A percentile compares a stretch with the other conserved stretches of the same genome.
Conservation (phyloP, 2,113 vertebrate genomes). For the Anhinga anhinga region DNA sequence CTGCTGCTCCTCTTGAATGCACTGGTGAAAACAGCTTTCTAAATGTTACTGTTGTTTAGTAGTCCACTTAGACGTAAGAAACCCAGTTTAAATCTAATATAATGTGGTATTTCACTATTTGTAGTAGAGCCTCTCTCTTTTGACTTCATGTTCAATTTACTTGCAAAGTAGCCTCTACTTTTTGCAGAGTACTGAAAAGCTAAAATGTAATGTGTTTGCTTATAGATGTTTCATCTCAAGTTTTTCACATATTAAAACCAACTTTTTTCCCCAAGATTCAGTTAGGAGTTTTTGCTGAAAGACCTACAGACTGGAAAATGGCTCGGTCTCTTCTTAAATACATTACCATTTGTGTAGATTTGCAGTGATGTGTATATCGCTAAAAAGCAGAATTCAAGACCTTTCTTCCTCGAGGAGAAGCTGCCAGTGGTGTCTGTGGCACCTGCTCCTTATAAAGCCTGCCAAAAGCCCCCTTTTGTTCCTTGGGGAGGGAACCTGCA, state of each 20-base stretch:
- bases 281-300: not conserved
- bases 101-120: not conserved
- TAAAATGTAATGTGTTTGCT: not conserved
- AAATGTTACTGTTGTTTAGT: slow-evolving; percentile 9
- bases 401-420: not conserved
- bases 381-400: not conserved
- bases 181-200: not conserved
- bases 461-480: not conserved
- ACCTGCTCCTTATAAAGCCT: not conserved
- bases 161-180: not conserved
- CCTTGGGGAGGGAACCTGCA: not conserved
- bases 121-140: not conserved
- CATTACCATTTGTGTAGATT: not conserved
- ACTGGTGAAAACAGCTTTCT: not conserved
- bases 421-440: not conserved
- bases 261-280: not conserved
- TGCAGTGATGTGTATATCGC: not conserved
- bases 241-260: not conserved
- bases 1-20: not conserved
- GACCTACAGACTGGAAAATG: not conserved
- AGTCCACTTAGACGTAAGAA: slow-evolving; percentile 15
- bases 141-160: not conserved
- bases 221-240: not conserved
- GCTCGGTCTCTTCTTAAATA: not conserved
- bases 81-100: not conserved